phyloP scores from a whole-genome alignment of 2,888 invertebrate species.

The Carterocephalus palaemon region DNA sequence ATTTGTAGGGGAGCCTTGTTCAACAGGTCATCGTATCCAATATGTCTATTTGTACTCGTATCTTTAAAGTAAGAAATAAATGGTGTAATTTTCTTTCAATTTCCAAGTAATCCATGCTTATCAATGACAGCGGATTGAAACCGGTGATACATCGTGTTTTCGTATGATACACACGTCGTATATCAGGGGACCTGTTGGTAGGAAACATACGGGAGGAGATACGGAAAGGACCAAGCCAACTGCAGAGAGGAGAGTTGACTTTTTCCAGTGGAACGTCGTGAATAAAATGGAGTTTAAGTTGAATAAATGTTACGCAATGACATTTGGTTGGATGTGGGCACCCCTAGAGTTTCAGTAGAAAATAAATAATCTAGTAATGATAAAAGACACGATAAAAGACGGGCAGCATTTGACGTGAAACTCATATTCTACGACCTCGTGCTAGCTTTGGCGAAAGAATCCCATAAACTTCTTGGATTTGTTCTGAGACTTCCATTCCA shows the following conservation, averaged over 20 bases:
- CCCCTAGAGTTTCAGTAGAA: not conserved
- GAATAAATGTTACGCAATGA: not conserved
- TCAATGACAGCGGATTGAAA: constrained; percentile 19
- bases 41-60: constrained; percentile 13
- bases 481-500: too few species aligned
- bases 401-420: not conserved
- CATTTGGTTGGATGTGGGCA: not conserved
- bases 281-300: not conserved
- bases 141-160: constrained; percentile 20
- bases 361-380: not conserved
- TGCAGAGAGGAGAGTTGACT: too few species aligned
- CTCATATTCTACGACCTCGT: not conserved
- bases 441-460: not conserved
- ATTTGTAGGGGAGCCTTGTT: too few species aligned
- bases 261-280: not conserved
- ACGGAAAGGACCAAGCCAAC: too few species aligned
- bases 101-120: constrained; percentile 15
- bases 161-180: constrained; percentile 19
- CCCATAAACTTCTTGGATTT: not conserved
- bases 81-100: constrained; percentile 16
- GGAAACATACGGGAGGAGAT: constrained; percentile 3
- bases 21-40: constrained; percentile 13
- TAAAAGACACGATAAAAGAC: not conserved
- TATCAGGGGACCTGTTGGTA: constrained; percentile 13
- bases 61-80: constrained; percentile 18